Percentiles rank a stretch among this genome's conserved stretches.
phyloP scores from a whole-genome alignment of 37 sponge, comb jelly and placozoan species.

The Diacarnus erythraeanus region DNA sequence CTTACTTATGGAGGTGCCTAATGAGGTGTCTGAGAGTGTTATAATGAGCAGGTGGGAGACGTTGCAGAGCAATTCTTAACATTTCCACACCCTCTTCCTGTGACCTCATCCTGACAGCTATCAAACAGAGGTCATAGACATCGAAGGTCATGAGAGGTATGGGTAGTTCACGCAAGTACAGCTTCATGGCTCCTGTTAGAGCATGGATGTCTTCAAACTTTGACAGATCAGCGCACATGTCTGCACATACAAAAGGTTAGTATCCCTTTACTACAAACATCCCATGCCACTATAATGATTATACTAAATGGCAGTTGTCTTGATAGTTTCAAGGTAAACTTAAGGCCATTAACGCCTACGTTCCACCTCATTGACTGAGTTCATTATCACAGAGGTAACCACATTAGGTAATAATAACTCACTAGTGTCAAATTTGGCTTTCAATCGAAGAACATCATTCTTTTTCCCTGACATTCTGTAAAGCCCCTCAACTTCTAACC shows the following conservation, averaged over 20 bases:
- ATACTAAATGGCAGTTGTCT: not conserved
- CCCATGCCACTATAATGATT: not conserved
- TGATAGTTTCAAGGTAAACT: too few species aligned
- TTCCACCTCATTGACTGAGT: too few species aligned
- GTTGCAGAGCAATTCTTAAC: constrained; percentile 50
- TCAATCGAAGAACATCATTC: constrained; percentile 58
- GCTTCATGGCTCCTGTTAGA: constrained; percentile 81
- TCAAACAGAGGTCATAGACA: constrained; percentile 75
- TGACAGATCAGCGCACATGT: constrained; percentile 38
- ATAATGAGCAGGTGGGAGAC: constrained; percentile 83
- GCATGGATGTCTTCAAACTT: constrained; percentile 65
- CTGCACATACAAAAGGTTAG: constrained; percentile 18
- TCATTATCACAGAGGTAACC: too few species aligned
- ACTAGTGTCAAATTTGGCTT: constrained; percentile 75
- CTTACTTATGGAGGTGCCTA: constrained; percentile 75
- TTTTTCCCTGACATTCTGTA: constrained; percentile 74
- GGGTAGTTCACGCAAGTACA: constrained; percentile 90
- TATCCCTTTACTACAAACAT: too few species aligned
- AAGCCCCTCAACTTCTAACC: constrained; percentile 65
- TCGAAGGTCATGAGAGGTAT: constrained; percentile 89
- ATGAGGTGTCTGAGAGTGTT: constrained; percentile 80
- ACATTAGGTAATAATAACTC: too few species aligned
- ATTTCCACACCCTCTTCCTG: constrained; percentile 64
- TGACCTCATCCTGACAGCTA: constrained; percentile 61
- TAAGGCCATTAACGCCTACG: too few species aligned